Conservation (phyloP, 2,797 vertebrate genomes). For the Chelon auratus region DNA sequence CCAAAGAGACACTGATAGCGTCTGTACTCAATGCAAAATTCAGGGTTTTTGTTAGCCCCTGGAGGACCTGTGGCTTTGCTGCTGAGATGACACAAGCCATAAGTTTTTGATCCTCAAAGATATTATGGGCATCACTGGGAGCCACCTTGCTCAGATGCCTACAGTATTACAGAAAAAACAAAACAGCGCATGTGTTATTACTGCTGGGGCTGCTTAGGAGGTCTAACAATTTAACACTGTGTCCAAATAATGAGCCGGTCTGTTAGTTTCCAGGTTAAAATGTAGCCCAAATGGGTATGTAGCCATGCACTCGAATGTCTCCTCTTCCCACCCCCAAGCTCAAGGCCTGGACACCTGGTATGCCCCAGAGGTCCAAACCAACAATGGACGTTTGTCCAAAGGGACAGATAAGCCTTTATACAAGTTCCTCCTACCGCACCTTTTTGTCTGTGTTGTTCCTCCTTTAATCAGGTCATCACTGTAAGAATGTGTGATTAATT, state of each 20-base stretch:
- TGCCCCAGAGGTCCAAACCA: conserved; percentile 72
- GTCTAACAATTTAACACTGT: conserved; percentile 15
- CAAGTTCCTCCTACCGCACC: conserved; percentile 48
- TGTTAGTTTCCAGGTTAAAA: conserved; percentile 74
- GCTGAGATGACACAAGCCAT: conserved; percentile 41
- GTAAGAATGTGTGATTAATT: conserved; percentile 31
- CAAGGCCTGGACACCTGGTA: conserved; percentile 79
- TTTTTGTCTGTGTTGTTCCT: conserved; percentile 30
- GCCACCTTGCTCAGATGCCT: conserved; percentile 1
- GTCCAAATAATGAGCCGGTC: conserved; percentile 49
- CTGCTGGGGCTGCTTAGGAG: conserved; percentile 1
- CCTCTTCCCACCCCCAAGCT: conserved; percentile 54
- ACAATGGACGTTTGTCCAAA: conserved; percentile 81
- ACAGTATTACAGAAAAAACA: conserved; percentile 2
- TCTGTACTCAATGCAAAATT: conserved; percentile 74
- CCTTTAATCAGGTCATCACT: conserved; percentile 43
- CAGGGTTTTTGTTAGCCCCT: conserved; percentile 51
- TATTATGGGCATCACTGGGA: conserved; percentile 9
- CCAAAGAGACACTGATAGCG: conserved; percentile 59
- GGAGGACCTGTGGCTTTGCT: conserved; percentile 41
- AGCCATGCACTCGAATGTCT: conserved; percentile 49
- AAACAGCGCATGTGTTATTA: conserved; percentile 21
- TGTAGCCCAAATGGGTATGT: conserved; percentile 65
- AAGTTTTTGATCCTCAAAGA: conserved; percentile 41
- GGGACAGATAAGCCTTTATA: conserved; percentile 77